Evolutionary conservation across 2,113 vertebrate species (phyloP), one percentile per base, ranked within the genome.

Genomic region (Apistogramma diplotaenia): DNA sequence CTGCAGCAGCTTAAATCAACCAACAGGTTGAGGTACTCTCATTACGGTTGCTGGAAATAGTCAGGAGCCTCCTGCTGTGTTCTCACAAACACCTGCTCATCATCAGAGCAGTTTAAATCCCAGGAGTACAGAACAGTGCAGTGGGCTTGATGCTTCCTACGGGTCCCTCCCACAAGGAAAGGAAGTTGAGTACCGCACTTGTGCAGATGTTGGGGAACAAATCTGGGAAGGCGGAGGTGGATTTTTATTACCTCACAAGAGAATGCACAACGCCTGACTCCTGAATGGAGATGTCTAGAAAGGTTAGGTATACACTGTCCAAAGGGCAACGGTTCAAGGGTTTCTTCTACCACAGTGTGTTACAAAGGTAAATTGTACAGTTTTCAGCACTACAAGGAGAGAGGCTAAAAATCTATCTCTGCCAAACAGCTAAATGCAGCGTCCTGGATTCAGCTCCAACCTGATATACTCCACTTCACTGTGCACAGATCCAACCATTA

Each of bases 81-180:
- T 70, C 40, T 70, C 65, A 67, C 62, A 70, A 70, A 70, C 65
- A 70, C 65, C 25, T 70, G 65, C 43, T 51, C 65, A 70, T 70
- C 65, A 70, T 43, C 65, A 70, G 65, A 70, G 65, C 43, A n/a
- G 43, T 70, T 51, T 70, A 70, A 18, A 70, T 70, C 65, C 65
- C 65, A 70, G 43, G 25, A 70, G 65, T 51, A 51, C 25, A 51
- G 43, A 70, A 70, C 25, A 31, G 18, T 43, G 4, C 65, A n/a
- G 65, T 51, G 43, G 43, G 65, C 40, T 31, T 70, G 65, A 70
- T 70, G 43, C 31, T 49, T 70, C 43, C 43, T 51, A 43, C 29
- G 43, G 65, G 43, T 31, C 43, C 43, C 65, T 51, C 65, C 65
- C 65, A 70, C 40, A 70, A 51, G 19, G 65, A 70, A 51, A n/a